These are phyloP conservation scores for Palloptera scutellata DNA, from an alignment of 2,888 invertebrate genomes.

Conservation along the genomic window DNA sequence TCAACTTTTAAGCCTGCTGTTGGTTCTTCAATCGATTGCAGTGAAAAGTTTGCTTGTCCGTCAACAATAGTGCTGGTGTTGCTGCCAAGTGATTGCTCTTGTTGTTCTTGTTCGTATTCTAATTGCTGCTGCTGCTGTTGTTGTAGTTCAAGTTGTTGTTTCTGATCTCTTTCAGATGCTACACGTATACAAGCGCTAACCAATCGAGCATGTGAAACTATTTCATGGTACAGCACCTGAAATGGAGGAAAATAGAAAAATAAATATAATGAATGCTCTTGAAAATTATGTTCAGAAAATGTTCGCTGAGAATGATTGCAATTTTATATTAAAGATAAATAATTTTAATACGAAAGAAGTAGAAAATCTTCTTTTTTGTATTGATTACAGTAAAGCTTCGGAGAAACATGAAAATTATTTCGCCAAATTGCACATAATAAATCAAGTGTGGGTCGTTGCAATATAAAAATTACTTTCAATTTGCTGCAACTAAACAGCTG, in stretches of 20 bases:
- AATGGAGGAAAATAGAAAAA: slow-evolving; percentile 48
- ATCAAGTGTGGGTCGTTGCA: no score
- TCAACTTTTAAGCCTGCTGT: slow-evolving; percentile 43
- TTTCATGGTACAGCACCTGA: slow-evolving; percentile 91
- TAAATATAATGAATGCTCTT: background rate
- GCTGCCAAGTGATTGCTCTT: slow-evolving; percentile 37
- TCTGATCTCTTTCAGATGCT: slow-evolving; percentile 68
- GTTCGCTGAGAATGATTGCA: no score
- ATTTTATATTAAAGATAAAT: no score
- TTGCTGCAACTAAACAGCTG: no score
- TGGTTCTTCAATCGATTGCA: slow-evolving; percentile 53
- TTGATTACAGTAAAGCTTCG: no score
- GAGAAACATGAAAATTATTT: slow-evolving; percentile 1
- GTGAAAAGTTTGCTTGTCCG: slow-evolving; percentile 49
- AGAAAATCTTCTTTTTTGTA: slow-evolving; percentile 1
- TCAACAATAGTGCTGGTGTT: slow-evolving; percentile 45
- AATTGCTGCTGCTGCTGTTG: slow-evolving; percentile 44
- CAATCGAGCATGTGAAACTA: slow-evolving; percentile 89
- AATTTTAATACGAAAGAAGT: slow-evolving; percentile 11
- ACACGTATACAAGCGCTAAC: slow-evolving; percentile 81
- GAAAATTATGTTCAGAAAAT: no score
- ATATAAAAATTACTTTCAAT: no score
- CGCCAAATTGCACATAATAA: no score
- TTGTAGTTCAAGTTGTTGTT: slow-evolving; percentile 36
- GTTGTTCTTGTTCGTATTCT: slow-evolving; percentile 37